These are phyloP conservation scores for Triplophysa rosa DNA, from an alignment of 2,113 vertebrate genomes.

Conservation along the genomic window DNA sequence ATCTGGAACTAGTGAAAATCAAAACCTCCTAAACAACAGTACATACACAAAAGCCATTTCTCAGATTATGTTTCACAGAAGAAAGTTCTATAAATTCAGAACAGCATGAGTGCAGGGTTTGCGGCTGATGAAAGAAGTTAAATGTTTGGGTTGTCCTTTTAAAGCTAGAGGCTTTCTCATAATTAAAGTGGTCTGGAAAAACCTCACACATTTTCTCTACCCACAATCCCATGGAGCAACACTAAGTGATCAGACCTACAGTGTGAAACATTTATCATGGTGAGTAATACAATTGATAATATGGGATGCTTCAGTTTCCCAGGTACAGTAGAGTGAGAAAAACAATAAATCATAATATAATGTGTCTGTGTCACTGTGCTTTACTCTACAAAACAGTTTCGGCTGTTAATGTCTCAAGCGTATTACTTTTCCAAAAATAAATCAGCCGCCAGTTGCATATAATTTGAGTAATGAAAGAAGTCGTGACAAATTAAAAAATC, in stretches of 20 bases:
- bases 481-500: constrained; percentile 50
- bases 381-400: constrained; percentile 27
- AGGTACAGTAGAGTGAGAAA: constrained; percentile 16
- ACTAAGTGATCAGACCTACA: constrained; percentile 34
- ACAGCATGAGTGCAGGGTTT: background rate
- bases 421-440: constrained; percentile 56
- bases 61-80: background rate
- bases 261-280: constrained; percentile 28
- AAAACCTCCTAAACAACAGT: too few species aligned
- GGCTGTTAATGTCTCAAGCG: constrained; percentile 37
- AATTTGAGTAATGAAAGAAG: constrained; percentile 75
- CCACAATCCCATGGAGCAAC: constrained; percentile 12
- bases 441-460: constrained; percentile 69
- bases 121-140: background rate
- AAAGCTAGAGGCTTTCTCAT: background rate
- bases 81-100: background rate
- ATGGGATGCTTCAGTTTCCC: constrained; percentile 23
- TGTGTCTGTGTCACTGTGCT: background rate
- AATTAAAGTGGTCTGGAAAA: constrained; percentile 13
- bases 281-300: constrained; percentile 32
- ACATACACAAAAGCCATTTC: background rate
- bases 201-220: background rate
- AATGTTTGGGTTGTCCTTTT: background rate
- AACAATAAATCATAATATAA: background rate
- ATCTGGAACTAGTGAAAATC: too few species aligned